Evolutionary conservation across 2,888 invertebrate species (phyloP).

Genomic region (Schizaphis graminum): DNA sequence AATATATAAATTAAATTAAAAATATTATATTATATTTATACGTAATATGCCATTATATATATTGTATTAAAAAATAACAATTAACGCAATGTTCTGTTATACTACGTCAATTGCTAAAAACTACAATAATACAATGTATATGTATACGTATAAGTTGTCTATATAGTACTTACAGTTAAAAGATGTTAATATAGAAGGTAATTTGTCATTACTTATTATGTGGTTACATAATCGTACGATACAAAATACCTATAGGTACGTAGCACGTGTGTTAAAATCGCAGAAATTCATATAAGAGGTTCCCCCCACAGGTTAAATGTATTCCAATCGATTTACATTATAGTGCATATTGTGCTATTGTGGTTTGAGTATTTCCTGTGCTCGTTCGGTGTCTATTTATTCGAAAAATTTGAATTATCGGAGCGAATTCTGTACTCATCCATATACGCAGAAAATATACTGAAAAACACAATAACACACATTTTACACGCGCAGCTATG

Average conservation of each 20-base stretch:
- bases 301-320: neutral
- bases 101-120: neutral
- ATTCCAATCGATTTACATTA: conserved; percentile 13
- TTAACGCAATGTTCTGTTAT: neutral
- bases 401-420: conserved; percentile 29
- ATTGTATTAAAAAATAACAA: neutral
- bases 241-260: neutral
- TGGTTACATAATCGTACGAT: neutral
- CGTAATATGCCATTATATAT: neutral
- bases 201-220: neutral
- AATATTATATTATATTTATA: neutral
- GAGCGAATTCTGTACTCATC: neutral
- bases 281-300: neutral
- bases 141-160: neutral
- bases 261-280: neutral
- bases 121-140: neutral
- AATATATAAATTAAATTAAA: too few relatives aligned
- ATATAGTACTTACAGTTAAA: neutral
- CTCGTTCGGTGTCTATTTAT: conserved; percentile 1
- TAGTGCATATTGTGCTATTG: neutral
- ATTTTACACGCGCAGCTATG: neutral
- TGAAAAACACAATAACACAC: neutral
- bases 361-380: conserved; percentile 8
- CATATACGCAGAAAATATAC: neutral
- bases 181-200: neutral